Percentiles rank a stretch among this genome's conserved stretches.
These are phyloP conservation scores for Malacoctenus gilli DNA, from an alignment of 2,797 vertebrate genomes.

Conservation along the genomic window DNA sequence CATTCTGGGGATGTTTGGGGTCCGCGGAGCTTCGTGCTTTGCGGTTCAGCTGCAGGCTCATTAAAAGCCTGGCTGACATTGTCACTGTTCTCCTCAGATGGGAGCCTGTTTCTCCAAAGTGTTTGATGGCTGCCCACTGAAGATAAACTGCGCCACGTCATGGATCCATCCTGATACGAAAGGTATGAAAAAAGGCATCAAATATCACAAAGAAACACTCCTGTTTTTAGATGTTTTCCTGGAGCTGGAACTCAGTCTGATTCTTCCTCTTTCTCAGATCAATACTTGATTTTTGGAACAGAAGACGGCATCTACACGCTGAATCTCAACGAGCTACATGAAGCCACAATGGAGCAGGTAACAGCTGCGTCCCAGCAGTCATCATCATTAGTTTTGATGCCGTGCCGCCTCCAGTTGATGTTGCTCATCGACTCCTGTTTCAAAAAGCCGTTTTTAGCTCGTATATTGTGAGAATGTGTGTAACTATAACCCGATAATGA, in stretches of 20 bases:
- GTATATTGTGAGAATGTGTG: no score
- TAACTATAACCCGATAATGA: no score
- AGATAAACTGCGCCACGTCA: constrained; percentile 98
- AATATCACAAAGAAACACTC: background rate
- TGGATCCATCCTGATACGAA: constrained; percentile 99
- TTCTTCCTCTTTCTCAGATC: constrained; percentile 79
- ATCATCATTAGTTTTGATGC: no score
- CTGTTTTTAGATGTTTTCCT: no score
- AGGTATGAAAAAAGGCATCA: no score
- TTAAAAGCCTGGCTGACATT: constrained; percentile 62
- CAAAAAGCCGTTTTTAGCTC: no score
- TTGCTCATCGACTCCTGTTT: no score
- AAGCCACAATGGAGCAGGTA: constrained; percentile 99
- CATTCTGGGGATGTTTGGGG: constrained; percentile 58
- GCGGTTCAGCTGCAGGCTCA: constrained; percentile 45
- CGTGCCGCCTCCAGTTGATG: no score
- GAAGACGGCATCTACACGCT: constrained; percentile 98
- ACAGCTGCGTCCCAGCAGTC: background rate
- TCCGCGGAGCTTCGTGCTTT: constrained; percentile 44
- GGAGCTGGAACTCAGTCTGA: no score
- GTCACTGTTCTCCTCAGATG: constrained; percentile 84
- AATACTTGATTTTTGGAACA: constrained; percentile 97
- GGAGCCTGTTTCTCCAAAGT: constrained; percentile 99
- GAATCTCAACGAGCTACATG: constrained; percentile 96
- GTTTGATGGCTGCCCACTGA: constrained; percentile 97